Percentiles rank a stretch among this genome's conserved stretches.
Conservation (phyloP, 2,888 invertebrate species). For the Rotaria socialis region DNA sequence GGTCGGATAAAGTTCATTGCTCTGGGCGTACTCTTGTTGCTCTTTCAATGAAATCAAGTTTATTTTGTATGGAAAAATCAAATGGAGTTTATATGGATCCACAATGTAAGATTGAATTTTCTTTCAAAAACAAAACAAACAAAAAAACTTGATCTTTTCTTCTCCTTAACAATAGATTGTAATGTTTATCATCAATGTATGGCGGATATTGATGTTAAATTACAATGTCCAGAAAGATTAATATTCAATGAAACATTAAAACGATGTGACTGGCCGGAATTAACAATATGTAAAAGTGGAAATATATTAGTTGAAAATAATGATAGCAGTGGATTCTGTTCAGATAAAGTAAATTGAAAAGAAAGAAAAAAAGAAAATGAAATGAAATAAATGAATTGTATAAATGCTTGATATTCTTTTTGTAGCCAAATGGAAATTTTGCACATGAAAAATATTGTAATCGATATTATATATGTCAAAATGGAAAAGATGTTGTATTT, state of each 20-base stretch:
- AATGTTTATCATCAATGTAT: slow-evolving; percentile 46
- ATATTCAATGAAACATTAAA: slow-evolving; percentile 45
- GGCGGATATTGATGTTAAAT: slow-evolving; percentile 45
- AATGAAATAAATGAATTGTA: too few relatives aligned
- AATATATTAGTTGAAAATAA: slow-evolving; percentile 38
- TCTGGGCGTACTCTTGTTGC: slow-evolving; percentile 45
- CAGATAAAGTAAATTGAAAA: slow-evolving; percentile 21
- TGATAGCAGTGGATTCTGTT: slow-evolving; percentile 41
- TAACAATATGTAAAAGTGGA: slow-evolving; percentile 41
- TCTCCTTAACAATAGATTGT: not conserved
- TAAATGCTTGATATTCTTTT: not conserved
- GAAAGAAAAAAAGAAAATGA: not conserved
- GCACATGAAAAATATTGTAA: slow-evolving; percentile 46
- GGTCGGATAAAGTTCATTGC: slow-evolving; percentile 46
- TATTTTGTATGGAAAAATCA: slow-evolving; percentile 45
- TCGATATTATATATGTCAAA: slow-evolving; percentile 46
- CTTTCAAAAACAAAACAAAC: not conserved
- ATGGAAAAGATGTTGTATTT: slow-evolving; percentile 45
- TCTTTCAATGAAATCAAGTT: slow-evolving; percentile 39
- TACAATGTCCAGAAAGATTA: slow-evolving; percentile 43
- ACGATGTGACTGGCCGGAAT: slow-evolving; percentile 46
- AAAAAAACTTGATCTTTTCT: too few relatives aligned
- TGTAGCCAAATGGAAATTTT: slow-evolving; percentile 44
- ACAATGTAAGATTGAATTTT: slow-evolving; percentile 7
- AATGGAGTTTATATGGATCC: slow-evolving; percentile 46